Conservation (phyloP, 2,113 vertebrate species). For the Oreochromis niloticus region DNA sequence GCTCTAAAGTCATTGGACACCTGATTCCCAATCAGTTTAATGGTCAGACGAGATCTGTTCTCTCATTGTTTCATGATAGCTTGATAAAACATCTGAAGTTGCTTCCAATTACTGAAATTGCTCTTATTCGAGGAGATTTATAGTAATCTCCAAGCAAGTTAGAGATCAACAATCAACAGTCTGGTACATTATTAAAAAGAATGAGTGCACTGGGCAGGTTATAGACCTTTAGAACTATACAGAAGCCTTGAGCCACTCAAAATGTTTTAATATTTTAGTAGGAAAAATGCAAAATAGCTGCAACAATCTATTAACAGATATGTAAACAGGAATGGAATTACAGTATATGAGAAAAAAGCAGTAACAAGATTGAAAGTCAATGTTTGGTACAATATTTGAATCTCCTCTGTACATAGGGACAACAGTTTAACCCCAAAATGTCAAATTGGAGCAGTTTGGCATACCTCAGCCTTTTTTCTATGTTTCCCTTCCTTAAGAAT, state of each 20-base stretch:
- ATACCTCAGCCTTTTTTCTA: neutral
- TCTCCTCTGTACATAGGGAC: accelerated
- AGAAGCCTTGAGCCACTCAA: neutral
- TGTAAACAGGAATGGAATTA: neutral
- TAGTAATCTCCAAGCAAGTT: neutral
- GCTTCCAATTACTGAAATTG: neutral
- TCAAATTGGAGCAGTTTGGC: neutral
- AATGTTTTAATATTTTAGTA: neutral
- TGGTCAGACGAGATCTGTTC: neutral
- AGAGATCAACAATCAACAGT: neutral
- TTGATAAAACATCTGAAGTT: neutral
- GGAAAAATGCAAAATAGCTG: neutral
- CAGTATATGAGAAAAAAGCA: neutral
- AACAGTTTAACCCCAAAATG: neutral
- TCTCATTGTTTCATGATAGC: neutral
- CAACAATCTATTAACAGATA: neutral
- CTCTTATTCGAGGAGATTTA: neutral
- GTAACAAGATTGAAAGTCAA: neutral
- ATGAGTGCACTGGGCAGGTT: neutral
- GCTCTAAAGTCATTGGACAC: neutral
- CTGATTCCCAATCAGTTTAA: neutral
- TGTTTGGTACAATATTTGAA: neutral
- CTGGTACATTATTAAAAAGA: neutral
- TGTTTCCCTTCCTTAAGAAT: neutral
- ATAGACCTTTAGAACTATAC: neutral